Evolutionary conservation across 1,140 invertebrate genomes (phyloP).

Genomic region (Drosophila nikananu): DNA sequence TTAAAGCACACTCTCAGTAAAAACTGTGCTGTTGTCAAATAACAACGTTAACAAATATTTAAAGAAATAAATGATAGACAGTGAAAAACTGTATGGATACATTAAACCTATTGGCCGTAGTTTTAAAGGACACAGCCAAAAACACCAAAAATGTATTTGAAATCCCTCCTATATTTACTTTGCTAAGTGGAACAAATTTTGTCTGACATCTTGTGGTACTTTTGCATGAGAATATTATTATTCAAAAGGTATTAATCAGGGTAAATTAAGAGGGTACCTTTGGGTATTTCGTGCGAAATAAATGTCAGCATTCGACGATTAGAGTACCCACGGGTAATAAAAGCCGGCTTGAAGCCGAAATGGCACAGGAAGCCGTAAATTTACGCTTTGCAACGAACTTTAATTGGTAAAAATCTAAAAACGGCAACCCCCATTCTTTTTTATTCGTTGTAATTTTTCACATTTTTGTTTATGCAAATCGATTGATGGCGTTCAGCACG

Average conservation of each 20-base stretch:
- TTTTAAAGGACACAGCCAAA: too few relatives aligned
- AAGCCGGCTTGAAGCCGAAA: background rate
- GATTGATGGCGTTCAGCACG: conserved; percentile 65
- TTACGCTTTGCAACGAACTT: conserved; percentile 47
- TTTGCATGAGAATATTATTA: conserved; percentile 69
- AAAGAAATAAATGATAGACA: too few relatives aligned
- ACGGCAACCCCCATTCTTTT: conserved; percentile 13
- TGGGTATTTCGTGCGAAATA: conserved; percentile 29
- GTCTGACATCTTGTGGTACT: conserved; percentile 41
- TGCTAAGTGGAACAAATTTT: conserved; percentile 23
- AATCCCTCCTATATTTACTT: too few relatives aligned
- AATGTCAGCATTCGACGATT: background rate
- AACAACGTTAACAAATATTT: too few relatives aligned
- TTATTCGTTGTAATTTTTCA: conserved; percentile 57
- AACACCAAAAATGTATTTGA: too few relatives aligned
- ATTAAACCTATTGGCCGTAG: too few relatives aligned
- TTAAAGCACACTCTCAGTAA: too few relatives aligned
- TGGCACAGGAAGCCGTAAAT: conserved; percentile 16
- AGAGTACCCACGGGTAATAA: conserved; percentile 23
- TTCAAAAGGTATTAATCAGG: conserved; percentile 43
- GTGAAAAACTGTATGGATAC: too few relatives aligned
- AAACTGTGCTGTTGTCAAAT: too few relatives aligned
- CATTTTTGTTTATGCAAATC: conserved; percentile 56
- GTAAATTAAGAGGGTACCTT: too few relatives aligned
- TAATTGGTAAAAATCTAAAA: conserved; percentile 67